These are phyloP conservation scores for Notoglanidium macrostoma DNA, from an alignment of 2,797 vertebrate genomes.

Conservation along the genomic window DNA sequence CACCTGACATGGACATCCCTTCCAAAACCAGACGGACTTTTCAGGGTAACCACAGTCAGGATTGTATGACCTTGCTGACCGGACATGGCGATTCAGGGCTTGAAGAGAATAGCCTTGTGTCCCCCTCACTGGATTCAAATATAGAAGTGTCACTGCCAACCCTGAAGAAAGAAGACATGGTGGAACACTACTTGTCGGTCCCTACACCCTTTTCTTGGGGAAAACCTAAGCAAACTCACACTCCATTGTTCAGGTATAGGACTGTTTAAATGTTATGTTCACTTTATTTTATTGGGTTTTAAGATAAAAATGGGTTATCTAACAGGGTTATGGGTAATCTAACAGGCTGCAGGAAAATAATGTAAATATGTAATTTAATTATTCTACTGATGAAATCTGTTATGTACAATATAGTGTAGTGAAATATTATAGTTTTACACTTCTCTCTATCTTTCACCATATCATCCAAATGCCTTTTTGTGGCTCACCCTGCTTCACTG, in stretches of 20 bases:
- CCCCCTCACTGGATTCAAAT: constrained; percentile 77
- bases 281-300: not conserved
- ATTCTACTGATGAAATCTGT: constrained; percentile 5
- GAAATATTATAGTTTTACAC: not conserved
- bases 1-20: constrained; percentile 87
- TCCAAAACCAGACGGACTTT: constrained; percentile 92
- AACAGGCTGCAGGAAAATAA: not conserved
- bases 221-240: constrained; percentile 89
- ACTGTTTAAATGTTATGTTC: constrained; percentile 7
- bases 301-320: not conserved
- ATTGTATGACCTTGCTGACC: constrained; percentile 68
- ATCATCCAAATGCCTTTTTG: constrained; percentile 3
- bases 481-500: constrained; percentile 5
- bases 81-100: constrained; percentile 79
- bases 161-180: constrained; percentile 81
- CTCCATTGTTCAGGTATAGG: constrained; percentile 89
- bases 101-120: constrained; percentile 80
- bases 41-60: constrained; percentile 70
- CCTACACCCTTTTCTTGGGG: constrained; percentile 92
- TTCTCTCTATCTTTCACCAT: not conserved
- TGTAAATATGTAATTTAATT: not conserved
- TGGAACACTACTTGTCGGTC: constrained; percentile 91
- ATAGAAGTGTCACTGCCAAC: constrained; percentile 77
- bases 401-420: not conserved
- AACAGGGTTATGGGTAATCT: not conserved